These are phyloP conservation scores for Agapornis roseicollis DNA, from an alignment of 2,113 vertebrate species.

Conservation along the genomic window DNA sequence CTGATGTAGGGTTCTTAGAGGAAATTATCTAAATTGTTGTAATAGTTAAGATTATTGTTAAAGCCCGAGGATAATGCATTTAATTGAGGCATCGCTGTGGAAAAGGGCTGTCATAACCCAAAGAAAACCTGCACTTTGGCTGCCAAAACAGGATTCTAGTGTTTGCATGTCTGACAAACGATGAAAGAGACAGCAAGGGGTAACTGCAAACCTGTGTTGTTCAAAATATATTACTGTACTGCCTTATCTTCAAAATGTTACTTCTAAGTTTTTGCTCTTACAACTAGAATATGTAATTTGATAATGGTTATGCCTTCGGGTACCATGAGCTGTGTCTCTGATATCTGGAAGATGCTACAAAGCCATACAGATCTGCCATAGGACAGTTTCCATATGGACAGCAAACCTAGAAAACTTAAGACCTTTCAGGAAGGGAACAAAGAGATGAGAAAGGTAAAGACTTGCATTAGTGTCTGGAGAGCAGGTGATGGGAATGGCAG, in stretches of 20 bases:
- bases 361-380: accelerated
- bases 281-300: accelerated
- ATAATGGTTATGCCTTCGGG: not conserved
- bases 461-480: not conserved
- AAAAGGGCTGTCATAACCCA: not conserved
- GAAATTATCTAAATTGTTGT: not conserved
- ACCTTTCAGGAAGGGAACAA: not conserved
- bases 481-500: not conserved
- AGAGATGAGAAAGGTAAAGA: not conserved
- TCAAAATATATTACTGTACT: not conserved
- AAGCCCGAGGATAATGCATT: not conserved
- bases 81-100: not conserved
- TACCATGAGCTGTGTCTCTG: not conserved
- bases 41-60: not conserved
- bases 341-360: not conserved
- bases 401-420: not conserved
- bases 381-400: not conserved
- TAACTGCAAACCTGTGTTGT: not conserved
- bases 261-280: not conserved
- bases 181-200: not conserved
- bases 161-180: not conserved
- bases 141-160: not conserved
- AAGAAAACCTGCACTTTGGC: not conserved
- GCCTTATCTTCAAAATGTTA: not conserved
- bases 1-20: accelerated